Evolutionary conservation across 2,113 vertebrate species (phyloP).

Genomic region (Atractosteus spatula): DNA sequence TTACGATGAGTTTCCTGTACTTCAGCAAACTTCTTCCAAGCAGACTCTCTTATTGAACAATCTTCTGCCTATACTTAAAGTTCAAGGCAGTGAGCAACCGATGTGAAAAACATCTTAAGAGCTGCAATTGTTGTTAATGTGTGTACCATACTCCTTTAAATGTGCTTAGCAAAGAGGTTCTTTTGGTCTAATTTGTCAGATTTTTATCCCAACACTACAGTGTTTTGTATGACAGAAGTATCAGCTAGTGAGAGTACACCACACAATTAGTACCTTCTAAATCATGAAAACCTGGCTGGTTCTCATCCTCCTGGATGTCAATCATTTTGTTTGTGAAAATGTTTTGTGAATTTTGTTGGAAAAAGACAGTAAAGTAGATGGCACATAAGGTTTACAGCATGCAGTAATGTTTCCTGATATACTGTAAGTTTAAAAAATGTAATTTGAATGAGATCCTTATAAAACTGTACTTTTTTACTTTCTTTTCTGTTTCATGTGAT

Average conservation of each 20-base stretch:
- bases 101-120: too few species aligned
- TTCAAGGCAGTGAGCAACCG: too few species aligned
- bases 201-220: not conserved
- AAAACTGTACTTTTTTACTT: constrained; percentile 59
- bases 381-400: constrained; percentile 22
- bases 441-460: constrained; percentile 54
- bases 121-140: too few species aligned
- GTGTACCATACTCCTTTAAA: too few species aligned
- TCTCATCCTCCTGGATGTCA: not conserved
- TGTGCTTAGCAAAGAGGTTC: not conserved
- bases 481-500: constrained; percentile 59
- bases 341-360: constrained; percentile 1
- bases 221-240: not conserved
- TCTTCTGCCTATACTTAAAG: too few species aligned
- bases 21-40: constrained; percentile 26
- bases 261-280: not conserved
- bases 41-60: too few species aligned
- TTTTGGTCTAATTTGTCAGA: not conserved
- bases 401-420: constrained; percentile 52
- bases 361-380: too few species aligned
- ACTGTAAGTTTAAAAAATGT: constrained; percentile 55
- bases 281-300: not conserved
- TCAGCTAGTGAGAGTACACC: not conserved
- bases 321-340: constrained; percentile 3
- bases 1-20: constrained; percentile 42